Evolutionary conservation across 2,888 invertebrate genomes (phyloP).

Genomic region (Sesia apiformis): DNA sequence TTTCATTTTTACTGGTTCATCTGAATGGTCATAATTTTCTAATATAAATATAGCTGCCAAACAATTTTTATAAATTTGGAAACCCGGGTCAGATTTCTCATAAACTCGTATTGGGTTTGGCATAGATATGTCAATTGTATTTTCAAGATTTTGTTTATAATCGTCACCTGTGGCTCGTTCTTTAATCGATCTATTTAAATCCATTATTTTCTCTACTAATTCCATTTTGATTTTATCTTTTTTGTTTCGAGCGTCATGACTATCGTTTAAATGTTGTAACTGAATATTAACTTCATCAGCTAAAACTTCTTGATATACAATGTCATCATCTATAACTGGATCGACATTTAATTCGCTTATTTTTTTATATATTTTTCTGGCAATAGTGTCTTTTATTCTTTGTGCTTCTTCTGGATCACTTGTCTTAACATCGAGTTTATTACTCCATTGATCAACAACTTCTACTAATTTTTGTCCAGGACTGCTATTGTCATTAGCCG

Average conservation of each 20-base stretch:
- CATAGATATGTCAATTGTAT: slow-evolving; percentile 34
- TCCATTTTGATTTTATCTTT: slow-evolving; percentile 23
- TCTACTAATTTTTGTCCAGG: slow-evolving; percentile 27
- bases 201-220: slow-evolving; percentile 27
- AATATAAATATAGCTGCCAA: slow-evolving; percentile 42
- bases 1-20: slow-evolving; percentile 28
- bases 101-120: slow-evolving; percentile 23
- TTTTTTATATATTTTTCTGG: slow-evolving; percentile 36
- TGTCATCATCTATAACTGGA: slow-evolving; percentile 26
- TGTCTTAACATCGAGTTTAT: slow-evolving; percentile 28
- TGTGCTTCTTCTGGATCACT: slow-evolving; percentile 16
- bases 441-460: slow-evolving; percentile 40
- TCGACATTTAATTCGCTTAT: slow-evolving; percentile 34
- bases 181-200: slow-evolving; percentile 24
- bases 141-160: slow-evolving; percentile 37
- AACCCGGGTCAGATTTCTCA: slow-evolving; percentile 29
- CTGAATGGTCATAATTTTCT: slow-evolving; percentile 42
- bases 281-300: slow-evolving; percentile 30
- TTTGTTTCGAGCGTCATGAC: slow-evolving; percentile 17
- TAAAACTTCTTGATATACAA: slow-evolving; percentile 29
- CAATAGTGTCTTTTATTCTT: slow-evolving; percentile 24
- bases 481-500: slow-evolving; percentile 1
- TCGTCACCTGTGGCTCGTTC: slow-evolving; percentile 28
- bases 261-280: slow-evolving; percentile 26
- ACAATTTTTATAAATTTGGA: slow-evolving; percentile 42